Evolutionary conservation across 2,888 invertebrate genomes (phyloP), one percentile per base, ranked within the genome.

Genomic region (Drosophila neonasuta): DNA sequence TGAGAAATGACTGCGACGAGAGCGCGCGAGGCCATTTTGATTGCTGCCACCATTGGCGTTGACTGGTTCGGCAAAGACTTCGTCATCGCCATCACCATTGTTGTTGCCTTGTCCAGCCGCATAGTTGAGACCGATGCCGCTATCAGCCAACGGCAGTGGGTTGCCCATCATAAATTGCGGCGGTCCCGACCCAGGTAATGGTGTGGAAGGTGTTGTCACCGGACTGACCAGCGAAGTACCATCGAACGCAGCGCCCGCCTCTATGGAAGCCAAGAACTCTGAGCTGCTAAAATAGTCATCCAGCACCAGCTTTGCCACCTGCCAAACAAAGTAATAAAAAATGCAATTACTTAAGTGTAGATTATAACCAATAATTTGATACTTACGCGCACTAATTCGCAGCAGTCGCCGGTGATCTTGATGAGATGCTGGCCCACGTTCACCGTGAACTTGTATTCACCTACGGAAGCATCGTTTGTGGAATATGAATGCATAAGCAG

Each of bases 391-490:
- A 97, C 96, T 88, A 97, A 93, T 91, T 96, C 96, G 89, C 96
- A 93, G 91, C 96, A 95, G 86, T 94, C 94, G 61, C 97, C 97
- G 68, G 96, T 96, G 86, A 97, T 96, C 92, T 96, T 96, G 87
- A 97, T 93, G 87, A 95, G 94, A 91, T 96, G 95, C 90, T 94
- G 94, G 76, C 96, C 96, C 88, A 96, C 94, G 85, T 94, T 94
- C 77, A 97, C 96, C 74, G 97, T 96, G 91, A 96, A 96, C 91
- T 96, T 96, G 91, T 96, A 97, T 92, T 97, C 97, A 88, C 95
- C 96, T 88, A 96, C 92, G 81, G 94, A 95, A 82, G 96, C 95
- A 92, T 96, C 96, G 91, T 95, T 96, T 84, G 95, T 95, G 87
- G 96, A 95, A 90, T 94, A 93, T 91, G 95, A 96, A 91, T 96